A percentile compares a stretch with the other conserved stretches of the same genome.
These are phyloP conservation scores for Bovichtus variegatus DNA, from an alignment of 2,797 vertebrate genomes.

Conservation along the genomic window DNA sequence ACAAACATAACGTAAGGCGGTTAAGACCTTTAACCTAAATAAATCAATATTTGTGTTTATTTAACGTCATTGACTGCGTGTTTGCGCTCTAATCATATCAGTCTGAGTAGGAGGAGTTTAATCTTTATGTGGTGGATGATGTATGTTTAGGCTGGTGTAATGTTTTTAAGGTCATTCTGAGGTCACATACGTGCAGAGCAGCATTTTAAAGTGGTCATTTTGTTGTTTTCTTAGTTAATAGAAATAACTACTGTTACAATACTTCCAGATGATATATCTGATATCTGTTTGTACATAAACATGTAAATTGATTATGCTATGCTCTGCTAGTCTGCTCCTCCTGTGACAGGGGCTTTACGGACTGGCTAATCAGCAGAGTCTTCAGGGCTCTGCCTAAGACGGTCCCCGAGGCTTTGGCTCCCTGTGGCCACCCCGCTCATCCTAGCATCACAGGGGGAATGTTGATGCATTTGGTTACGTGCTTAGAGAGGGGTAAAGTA, in stretches of 20 bases:
- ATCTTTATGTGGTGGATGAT: conserved; percentile 20
- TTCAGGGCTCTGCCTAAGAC: conserved; percentile 64
- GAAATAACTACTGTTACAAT: not conserved
- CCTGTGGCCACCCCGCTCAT: conserved; percentile 62
- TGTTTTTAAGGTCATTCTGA: conserved; percentile 28
- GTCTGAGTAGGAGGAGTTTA: conserved; percentile 37
- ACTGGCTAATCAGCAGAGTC: conserved; percentile 65
- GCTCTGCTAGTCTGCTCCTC: conserved; percentile 67
- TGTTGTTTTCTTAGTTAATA: conserved; percentile 4
- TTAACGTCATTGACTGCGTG: conserved; percentile 29
- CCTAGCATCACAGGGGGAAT: conserved; percentile 46
- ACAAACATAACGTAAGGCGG: conserved; percentile 29
- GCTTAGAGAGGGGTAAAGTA: conserved; percentile 16
- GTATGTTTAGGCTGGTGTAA: conserved; percentile 23
- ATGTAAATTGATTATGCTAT: conserved; percentile 72
- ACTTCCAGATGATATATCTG: conserved; percentile 41
- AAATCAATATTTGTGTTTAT: conserved; percentile 69
- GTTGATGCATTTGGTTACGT: conserved; percentile 45
- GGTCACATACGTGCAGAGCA: conserved; percentile 18
- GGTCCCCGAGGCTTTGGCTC: conserved; percentile 63
- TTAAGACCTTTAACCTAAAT: conserved; percentile 59
- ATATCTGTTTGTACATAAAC: conserved; percentile 67
- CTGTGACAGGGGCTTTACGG: conserved; percentile 68
- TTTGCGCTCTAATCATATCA: conserved; percentile 40
- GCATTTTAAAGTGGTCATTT: not conserved